A percentile compares a stretch with the other conserved stretches of the same genome.
Evolutionary conservation across 2,888 invertebrate genomes (phyloP).

Genomic region (Tromatobia lineatoria): DNA sequence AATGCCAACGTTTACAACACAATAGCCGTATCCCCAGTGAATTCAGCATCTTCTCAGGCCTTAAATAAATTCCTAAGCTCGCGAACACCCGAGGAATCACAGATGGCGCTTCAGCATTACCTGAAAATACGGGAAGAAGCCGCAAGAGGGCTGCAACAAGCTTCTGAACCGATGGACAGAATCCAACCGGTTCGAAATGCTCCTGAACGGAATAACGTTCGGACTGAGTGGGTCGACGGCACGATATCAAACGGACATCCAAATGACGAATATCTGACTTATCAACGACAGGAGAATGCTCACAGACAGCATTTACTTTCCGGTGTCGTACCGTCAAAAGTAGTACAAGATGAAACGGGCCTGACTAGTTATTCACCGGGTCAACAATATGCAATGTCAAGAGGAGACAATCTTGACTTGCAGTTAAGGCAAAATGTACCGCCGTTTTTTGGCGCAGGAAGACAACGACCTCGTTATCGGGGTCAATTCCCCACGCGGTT

Average conservation of each 20-base stretch:
- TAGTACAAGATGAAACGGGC: background rate
- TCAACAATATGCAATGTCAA: constrained; percentile 18
- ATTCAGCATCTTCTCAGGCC: constrained; percentile 66
- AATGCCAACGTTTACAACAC: background rate
- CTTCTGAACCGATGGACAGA: background rate
- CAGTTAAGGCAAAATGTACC: constrained; percentile 51
- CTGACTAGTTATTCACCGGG: constrained; percentile 14
- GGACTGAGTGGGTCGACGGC: background rate
- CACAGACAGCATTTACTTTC: background rate
- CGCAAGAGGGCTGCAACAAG: background rate
- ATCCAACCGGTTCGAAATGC: background rate
- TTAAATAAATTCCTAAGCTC: constrained; percentile 79
- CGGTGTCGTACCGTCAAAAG: background rate
- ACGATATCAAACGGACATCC: background rate
- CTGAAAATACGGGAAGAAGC: constrained; percentile 65
- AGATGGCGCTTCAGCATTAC: constrained; percentile 77
- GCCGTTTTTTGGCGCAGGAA: constrained; percentile 25
- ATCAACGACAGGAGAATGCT: background rate
- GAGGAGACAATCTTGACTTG: constrained; percentile 46
- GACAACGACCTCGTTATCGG: constrained; percentile 51
- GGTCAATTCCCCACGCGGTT: constrained; percentile 30
- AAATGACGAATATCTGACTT: constrained; percentile 6
- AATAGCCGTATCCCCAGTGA: constrained; percentile 10
- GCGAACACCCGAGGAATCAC: constrained; percentile 80
- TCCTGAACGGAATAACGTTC: background rate